Percentiles rank a stretch among this genome's conserved stretches.
phyloP scores from a whole-genome alignment of 2,888 invertebrate species.

The Lypha dubia region DNA sequence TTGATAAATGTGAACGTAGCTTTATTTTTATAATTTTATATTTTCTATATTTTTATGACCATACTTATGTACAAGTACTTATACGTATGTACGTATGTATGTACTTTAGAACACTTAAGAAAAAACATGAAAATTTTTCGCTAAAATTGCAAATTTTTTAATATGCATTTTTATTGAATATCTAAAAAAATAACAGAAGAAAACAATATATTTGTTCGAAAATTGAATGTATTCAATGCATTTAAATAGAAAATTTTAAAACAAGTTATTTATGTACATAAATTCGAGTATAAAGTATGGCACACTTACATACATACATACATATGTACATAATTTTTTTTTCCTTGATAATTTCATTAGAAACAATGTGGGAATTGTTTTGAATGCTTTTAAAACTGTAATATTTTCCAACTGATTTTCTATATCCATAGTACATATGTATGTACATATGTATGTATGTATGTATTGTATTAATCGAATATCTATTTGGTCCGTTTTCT shows the following conservation, averaged over 20 bases:
- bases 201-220: not conserved
- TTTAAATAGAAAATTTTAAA: conserved; percentile 62
- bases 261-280: not conserved
- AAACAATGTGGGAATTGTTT: no score
- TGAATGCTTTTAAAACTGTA: no score
- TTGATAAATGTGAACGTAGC: no score
- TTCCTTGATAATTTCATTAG: no score
- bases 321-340: no score
- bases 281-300: not conserved
- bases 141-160: conserved; percentile 34
- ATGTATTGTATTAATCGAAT: no score
- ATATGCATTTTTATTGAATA: conserved; percentile 57
- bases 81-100: not conserved
- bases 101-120: conserved; percentile 1
- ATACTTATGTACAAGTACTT: not conserved
- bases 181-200: conserved; percentile 9
- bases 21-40: not conserved
- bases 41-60: not conserved
- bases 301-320: not conserved
- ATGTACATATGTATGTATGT: no score
- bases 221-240: conserved; percentile 56
- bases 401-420: no score
- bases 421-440: no score
- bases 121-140: not conserved
- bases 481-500: no score